A percentile compares a stretch with the other conserved stretches of the same genome.
These are phyloP conservation scores for Anastrepha obliqua DNA, from an alignment of 1,140 invertebrate species.

Conservation along the genomic window DNA sequence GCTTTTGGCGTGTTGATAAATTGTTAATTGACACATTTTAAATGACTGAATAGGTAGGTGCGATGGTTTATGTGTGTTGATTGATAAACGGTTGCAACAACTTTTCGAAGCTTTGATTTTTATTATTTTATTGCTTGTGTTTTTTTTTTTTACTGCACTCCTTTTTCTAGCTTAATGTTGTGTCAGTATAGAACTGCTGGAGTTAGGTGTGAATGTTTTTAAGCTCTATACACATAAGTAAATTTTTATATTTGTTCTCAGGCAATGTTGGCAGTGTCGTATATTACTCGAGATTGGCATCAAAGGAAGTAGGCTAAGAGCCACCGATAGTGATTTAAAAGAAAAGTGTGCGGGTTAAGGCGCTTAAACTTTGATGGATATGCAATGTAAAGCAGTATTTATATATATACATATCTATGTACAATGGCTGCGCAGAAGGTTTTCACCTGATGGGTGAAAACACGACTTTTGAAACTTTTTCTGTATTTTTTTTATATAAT, in stretches of 20 bases:
- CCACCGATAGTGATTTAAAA: conserved; percentile 8
- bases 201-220: not conserved
- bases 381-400: no score
- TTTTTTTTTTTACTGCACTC: not conserved
- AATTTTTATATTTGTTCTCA: not conserved
- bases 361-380: not conserved
- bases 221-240: not conserved
- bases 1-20: conserved; percentile 18
- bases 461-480: no score
- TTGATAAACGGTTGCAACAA: conserved; percentile 37
- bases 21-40: conserved; percentile 48
- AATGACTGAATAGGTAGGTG: not conserved
- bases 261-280: not conserved
- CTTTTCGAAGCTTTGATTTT: conserved; percentile 27
- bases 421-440: no score
- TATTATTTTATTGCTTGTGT: not conserved
- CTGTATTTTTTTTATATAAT: no score
- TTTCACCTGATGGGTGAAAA: no score
- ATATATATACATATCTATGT: no score
- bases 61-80: not conserved
- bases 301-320: not conserved
- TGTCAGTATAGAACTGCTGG: no score
- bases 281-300: conserved; percentile 18
- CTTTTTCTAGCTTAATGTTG: not conserved
- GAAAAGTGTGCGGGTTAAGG: not conserved